A percentile compares a stretch with the other conserved stretches of the same genome.
Conservation (phyloP, 2,113 vertebrate genomes). For the Prionailurus bengalensis region DNA sequence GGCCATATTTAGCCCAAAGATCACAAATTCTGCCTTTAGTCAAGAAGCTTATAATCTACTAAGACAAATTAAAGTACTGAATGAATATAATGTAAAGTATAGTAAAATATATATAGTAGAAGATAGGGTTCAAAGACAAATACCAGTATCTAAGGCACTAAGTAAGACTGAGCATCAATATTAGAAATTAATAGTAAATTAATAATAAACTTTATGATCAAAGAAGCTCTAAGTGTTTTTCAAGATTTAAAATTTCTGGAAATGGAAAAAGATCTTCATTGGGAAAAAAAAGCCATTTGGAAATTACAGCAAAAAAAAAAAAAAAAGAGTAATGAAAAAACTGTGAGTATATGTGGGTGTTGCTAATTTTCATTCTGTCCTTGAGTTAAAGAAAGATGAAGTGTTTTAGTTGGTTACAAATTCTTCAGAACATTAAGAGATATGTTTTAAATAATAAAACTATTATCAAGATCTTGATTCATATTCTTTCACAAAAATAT, state of each 20-base stretch:
- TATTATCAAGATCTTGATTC: constrained; percentile 53
- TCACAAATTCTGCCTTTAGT: constrained; percentile 1
- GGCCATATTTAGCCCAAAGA: neutral
- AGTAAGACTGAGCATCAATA: neutral
- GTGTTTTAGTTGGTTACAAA: constrained; percentile 54
- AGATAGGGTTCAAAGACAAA: constrained; percentile 29
- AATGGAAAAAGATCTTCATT: constrained; percentile 27
- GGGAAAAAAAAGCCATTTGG: neutral
- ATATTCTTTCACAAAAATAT: constrained; percentile 55
- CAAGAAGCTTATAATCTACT: neutral
- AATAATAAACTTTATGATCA: neutral
- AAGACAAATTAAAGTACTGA: constrained; percentile 14
- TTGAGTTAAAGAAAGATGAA: constrained; percentile 54
- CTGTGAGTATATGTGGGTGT: neutral
- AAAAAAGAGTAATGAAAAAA: constrained; percentile 6
- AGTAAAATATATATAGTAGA: neutral
- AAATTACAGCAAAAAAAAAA: constrained; percentile 35
- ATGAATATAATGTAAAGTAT: constrained; percentile 19
- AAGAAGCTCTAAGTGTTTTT: constrained; percentile 51
- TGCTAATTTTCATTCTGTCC: constrained; percentile 52
- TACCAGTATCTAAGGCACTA: neutral
- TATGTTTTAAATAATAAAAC: constrained; percentile 59
- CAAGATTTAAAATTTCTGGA: constrained; percentile 35
- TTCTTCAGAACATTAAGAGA: constrained; percentile 50
- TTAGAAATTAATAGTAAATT: constrained; percentile 35